phyloP scores from a whole-genome alignment of 2,888 invertebrate species.

The Rhimphoctona megacephalus region DNA sequence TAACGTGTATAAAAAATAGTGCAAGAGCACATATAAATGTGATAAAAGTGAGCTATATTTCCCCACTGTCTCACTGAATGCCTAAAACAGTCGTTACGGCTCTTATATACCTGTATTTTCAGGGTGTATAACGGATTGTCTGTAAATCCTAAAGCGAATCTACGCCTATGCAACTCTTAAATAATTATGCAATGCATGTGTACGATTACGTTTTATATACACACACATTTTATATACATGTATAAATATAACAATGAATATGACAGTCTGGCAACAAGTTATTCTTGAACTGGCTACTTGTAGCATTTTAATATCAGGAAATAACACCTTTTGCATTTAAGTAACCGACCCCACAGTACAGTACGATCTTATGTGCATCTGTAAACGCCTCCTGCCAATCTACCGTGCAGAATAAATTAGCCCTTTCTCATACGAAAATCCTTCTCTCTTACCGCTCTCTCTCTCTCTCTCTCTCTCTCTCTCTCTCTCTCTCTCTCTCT shows the following conservation, averaged over 20 bases:
- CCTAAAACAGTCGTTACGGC: slow-evolving; percentile 19
- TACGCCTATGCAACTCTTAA: slow-evolving; percentile 45
- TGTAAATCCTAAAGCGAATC: slow-evolving; percentile 33
- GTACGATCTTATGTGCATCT: not conserved
- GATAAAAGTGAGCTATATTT: slow-evolving; percentile 54
- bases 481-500: not conserved
- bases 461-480: no score
- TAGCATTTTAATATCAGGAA: slow-evolving; percentile 43
- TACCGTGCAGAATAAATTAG: not conserved
- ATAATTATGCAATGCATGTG: not conserved
- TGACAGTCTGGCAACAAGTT: slow-evolving; percentile 16
- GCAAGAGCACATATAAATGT: slow-evolving; percentile 20
- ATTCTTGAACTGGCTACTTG: slow-evolving; percentile 27
- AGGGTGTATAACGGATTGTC: slow-evolving; percentile 47
- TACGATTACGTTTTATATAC: not conserved
- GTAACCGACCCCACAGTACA: not conserved
- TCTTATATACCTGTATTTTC: slow-evolving; percentile 21
- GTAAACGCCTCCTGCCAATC: not conserved
- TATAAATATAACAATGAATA: not conserved
- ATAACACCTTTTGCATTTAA: slow-evolving; percentile 50
- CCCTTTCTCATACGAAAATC: slow-evolving; percentile 2
- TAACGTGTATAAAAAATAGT: not conserved
- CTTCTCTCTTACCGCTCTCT: not conserved
- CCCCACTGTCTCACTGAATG: slow-evolving; percentile 12
- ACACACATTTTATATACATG: not conserved